A percentile compares a stretch with the other conserved stretches of the same genome.
phyloP scores from a whole-genome alignment of 2,113 vertebrate genomes.

The Cepphus grylle region DNA sequence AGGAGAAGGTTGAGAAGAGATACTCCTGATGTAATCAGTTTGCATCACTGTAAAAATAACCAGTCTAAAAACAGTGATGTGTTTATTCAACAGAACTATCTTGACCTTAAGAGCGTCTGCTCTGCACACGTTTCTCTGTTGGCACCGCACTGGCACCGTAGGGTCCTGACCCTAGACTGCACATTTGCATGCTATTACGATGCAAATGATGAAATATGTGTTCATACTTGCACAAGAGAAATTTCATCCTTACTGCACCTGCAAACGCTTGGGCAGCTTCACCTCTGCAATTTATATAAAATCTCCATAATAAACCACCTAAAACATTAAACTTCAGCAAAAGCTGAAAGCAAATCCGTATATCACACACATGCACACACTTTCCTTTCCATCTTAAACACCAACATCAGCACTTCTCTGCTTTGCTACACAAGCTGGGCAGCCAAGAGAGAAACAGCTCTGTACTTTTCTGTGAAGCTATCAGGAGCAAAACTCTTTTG shows the following conservation, averaged over 20 bases:
- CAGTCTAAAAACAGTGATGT: neutral
- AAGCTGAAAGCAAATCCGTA: neutral
- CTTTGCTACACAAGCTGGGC: neutral
- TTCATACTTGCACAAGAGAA: neutral
- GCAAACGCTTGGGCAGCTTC: neutral
- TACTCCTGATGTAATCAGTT: neutral
- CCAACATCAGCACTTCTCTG: neutral
- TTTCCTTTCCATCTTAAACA: neutral
- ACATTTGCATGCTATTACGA: neutral
- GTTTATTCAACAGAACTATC: constrained; percentile 47
- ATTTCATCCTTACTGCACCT: neutral
- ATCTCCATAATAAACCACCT: neutral
- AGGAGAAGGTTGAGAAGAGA: neutral
- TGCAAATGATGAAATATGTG: neutral
- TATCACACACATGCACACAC: neutral
- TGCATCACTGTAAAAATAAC: neutral
- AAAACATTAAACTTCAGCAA: neutral
- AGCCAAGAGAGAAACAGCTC: neutral
- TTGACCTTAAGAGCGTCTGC: neutral
- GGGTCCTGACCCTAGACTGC: neutral
- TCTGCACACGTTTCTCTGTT: neutral
- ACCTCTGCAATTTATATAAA: neutral
- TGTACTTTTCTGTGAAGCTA: neutral
- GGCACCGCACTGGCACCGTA: neutral
- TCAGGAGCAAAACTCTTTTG: neutral